Evolutionary conservation across 2,888 invertebrate species (phyloP).

Genomic region (Nephrotoma guestfalica): DNA sequence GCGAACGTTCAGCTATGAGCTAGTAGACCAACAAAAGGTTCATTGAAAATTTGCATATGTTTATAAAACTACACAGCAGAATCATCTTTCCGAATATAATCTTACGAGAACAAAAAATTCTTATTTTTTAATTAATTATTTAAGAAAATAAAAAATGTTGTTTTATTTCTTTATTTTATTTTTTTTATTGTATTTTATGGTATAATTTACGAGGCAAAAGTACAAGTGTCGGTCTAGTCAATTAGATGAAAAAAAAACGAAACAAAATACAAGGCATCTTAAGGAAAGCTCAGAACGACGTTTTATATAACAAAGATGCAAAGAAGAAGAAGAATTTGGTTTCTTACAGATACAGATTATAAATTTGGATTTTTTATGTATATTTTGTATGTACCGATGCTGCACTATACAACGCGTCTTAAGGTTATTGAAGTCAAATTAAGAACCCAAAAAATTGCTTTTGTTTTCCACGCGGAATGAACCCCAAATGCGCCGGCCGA

Average conservation of each 20-base stretch:
- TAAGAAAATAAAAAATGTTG: neutral
- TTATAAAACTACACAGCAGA: neutral
- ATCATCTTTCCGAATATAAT: neutral
- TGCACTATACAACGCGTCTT: neutral
- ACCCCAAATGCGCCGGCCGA: neutral
- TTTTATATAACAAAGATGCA: neutral
- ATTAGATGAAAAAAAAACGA: slow-evolving; percentile 1
- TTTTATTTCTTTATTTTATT: neutral
- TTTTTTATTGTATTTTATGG: slow-evolving; percentile 1
- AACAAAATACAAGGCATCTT: neutral
- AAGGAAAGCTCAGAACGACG: neutral
- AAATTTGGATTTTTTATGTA: neutral
- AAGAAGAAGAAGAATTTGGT: neutral
- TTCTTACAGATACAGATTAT: neutral
- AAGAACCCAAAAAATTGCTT: neutral
- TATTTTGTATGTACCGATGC: neutral
- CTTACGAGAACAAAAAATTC: neutral
- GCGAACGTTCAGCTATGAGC: too few species aligned
- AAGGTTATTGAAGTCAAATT: neutral
- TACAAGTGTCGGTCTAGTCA: slow-evolving; percentile 4
- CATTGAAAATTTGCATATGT: neutral
- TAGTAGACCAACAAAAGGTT: neutral
- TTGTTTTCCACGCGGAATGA: neutral
- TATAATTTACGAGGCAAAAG: slow-evolving; percentile 4
- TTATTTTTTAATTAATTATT: slow-evolving; percentile 3